phyloP scores from a whole-genome alignment of 2,888 invertebrate species.

The Andrena dorsata region DNA sequence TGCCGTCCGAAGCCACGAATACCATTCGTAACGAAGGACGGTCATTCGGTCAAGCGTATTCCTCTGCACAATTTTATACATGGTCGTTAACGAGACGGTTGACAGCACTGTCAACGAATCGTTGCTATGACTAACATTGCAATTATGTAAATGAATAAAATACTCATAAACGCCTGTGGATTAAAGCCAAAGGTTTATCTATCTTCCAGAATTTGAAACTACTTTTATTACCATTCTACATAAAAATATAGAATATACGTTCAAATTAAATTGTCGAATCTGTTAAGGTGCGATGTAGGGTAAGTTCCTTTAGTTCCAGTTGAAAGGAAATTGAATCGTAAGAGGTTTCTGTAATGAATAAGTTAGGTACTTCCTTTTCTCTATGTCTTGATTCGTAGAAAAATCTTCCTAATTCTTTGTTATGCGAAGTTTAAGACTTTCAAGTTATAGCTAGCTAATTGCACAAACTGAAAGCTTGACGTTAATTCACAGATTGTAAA shows the following conservation, averaged over 20 bases:
- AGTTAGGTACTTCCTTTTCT: too few species aligned
- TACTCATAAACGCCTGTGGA: conserved; percentile 46
- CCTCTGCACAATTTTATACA: conserved; percentile 44
- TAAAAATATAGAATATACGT: not conserved
- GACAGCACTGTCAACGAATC: conserved; percentile 59
- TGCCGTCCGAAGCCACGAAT: conserved; percentile 31
- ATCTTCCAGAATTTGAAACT: not conserved
- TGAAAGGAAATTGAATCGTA: too few species aligned
- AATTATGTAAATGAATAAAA: conserved; percentile 65
- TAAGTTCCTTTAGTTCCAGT: too few species aligned
- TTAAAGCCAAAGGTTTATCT: not conserved
- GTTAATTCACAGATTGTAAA: too few species aligned
- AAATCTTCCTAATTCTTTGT: too few species aligned
- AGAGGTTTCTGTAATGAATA: too few species aligned
- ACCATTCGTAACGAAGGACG: conserved; percentile 30
- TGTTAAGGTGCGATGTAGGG: too few species aligned
- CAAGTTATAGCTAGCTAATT: too few species aligned
- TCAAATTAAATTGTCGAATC: too few species aligned
- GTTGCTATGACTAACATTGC: conserved; percentile 62
- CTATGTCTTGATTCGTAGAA: too few species aligned
- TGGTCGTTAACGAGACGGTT: conserved; percentile 53
- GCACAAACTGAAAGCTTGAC: too few species aligned
- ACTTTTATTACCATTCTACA: not conserved
- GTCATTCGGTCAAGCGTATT: conserved; percentile 29
- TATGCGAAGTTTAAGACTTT: too few species aligned